Base-by-base conservation (phyloP, 2,888 invertebrate species). In the Neelides folsomi region DNA sequence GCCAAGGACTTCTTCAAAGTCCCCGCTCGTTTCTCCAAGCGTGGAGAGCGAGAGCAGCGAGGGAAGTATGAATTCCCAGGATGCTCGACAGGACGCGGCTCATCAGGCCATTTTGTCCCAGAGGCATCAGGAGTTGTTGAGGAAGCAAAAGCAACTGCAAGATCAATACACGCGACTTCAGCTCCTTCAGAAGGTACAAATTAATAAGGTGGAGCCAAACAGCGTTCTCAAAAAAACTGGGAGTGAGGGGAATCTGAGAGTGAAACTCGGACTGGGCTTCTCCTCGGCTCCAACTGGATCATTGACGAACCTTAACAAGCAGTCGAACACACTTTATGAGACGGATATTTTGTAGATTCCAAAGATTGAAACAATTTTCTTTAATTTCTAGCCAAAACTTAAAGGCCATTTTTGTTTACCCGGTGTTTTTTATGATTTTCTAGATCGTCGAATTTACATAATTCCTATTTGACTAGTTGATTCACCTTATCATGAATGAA, bases 81-180 rank as follows among this genome's bases (percentile, higher is more conserved):
- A 69, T 56, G 70, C 70, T 53, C 27, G 27, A 3, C 27, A 27
- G 27, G 62, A 66, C 15, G 52, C 42, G 8, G 9, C 8, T n/a
- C 56, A 54, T 12, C 48, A 49, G 15, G 55, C 51, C 39, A 51
- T 54, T 47, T 75, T 92, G 48, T 90, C 90, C 68, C 82, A 84
- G 67, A 79, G 90, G 4, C 92, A 92, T 68, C 86, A 88, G 68
- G 90, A 92, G 67, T 74, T 92, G 19, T 72, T 92, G 12, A 80
- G 84, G 60, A 89, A 90, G 66, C 92, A 92, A 68, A 82, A 82
- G 65, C 83, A 86, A 15, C 74, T 92, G 16, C 90, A 92, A 69
- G 90, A 92, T 66, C 92, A 92, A 68, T 92, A 90, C 70, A 85
- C 87, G 15, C 78, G 90, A 18, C 72, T 92, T 54, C 90, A 92